Conservation (phyloP, 2,888 invertebrate species). For the Emmelina monodactyla region DNA sequence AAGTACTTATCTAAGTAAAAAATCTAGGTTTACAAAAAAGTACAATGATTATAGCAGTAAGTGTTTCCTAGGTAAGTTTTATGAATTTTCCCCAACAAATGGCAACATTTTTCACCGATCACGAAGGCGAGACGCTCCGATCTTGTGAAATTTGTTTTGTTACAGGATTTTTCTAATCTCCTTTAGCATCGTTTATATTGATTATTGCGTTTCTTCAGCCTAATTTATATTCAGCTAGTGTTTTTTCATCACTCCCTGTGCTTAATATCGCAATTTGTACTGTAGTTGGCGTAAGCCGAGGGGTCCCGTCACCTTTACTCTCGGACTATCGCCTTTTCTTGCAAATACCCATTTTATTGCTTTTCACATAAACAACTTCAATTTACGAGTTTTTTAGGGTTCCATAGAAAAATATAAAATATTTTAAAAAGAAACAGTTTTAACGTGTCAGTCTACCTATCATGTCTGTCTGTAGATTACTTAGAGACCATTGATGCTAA, state of each 20-base stretch:
- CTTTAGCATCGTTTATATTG: constrained; percentile 67
- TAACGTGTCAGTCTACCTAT: too few species aligned
- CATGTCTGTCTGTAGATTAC: too few species aligned
- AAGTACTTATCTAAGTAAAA: too few species aligned
- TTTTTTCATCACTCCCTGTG: constrained; percentile 66
- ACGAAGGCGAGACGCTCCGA: constrained; percentile 29
- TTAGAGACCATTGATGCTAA: too few species aligned
- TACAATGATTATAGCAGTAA: too few species aligned
- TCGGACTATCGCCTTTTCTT: constrained; percentile 38
- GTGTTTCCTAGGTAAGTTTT: too few species aligned
- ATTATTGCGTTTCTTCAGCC: constrained; percentile 62
- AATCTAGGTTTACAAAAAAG: too few species aligned
- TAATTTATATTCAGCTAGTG: constrained; percentile 68
- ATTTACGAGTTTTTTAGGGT: too few species aligned
- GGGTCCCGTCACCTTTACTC: constrained; percentile 56
- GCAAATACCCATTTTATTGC: constrained; percentile 47
- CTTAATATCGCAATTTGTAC: constrained; percentile 66
- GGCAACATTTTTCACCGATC: background rate
- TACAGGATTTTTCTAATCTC: constrained; percentile 65
- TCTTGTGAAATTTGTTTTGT: constrained; percentile 59
- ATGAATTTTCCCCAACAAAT: too few species aligned
- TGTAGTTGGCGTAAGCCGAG: constrained; percentile 60
- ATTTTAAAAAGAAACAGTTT: too few species aligned
- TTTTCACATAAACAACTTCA: constrained; percentile 29
- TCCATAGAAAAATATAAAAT: too few species aligned